Evolutionary conservation across 2,888 invertebrate species (phyloP).

Genomic region (Troilus luridus): DNA sequence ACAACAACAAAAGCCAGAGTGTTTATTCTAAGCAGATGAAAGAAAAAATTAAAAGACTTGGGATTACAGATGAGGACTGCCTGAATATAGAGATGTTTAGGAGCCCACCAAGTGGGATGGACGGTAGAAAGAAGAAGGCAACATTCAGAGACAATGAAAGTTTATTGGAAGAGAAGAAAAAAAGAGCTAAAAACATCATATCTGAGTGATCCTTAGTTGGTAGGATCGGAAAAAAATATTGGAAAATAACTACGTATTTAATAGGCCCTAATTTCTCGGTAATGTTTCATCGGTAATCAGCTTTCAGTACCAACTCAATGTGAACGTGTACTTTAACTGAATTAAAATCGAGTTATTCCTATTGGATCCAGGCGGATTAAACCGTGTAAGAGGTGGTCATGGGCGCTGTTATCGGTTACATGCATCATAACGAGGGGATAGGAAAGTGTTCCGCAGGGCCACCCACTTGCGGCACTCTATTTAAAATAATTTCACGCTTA

Average conservation of each 20-base stretch:
- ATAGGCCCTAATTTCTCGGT: neutral
- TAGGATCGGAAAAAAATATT: too few species aligned
- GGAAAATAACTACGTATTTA: neutral
- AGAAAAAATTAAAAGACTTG: too few species aligned
- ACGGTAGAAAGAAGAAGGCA: too few species aligned
- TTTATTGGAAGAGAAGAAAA: too few species aligned
- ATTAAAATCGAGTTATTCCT: neutral
- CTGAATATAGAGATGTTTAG: too few species aligned
- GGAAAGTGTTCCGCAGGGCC: constrained; percentile 16
- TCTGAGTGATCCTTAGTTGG: too few species aligned
- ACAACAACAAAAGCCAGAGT: too few species aligned
- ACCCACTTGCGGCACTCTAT: constrained; percentile 31
- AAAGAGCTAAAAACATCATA: too few species aligned
- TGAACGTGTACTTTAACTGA: neutral
- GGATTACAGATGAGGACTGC: too few species aligned
- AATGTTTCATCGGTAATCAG: neutral
- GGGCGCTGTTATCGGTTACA: neutral
- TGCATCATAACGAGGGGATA: neutral
- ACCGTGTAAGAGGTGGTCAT: neutral
- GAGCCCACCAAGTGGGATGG: too few species aligned
- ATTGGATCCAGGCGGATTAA: neutral
- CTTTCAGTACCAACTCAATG: neutral
- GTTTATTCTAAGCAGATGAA: too few species aligned
- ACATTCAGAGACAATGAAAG: too few species aligned
- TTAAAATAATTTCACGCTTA: constrained; percentile 40